These are phyloP conservation scores for Alviniconcha marisindica DNA, from an alignment of 1,140 invertebrate species.

Conservation along the genomic window DNA sequence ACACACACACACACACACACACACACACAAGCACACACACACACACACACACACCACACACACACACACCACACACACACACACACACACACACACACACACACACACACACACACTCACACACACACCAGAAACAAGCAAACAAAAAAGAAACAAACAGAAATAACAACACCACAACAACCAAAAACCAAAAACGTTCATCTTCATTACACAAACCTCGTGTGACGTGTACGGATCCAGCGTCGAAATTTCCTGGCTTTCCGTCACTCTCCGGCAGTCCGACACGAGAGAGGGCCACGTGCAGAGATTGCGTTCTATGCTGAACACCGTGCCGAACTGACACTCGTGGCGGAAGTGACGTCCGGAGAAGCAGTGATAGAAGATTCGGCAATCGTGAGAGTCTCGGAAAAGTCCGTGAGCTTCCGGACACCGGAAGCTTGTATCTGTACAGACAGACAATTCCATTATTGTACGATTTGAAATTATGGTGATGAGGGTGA, in stretches of 20 bases:
- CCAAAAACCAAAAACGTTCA: not conserved
- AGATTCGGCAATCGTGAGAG: conserved; percentile 41
- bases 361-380: conserved; percentile 49
- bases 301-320: conserved; percentile 33
- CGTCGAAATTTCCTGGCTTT: not conserved
- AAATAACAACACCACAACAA: not conserved
- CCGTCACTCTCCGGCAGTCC: conserved; percentile 29
- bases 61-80: conserved; percentile 18
- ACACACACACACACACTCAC: conserved; percentile 37
- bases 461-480: too few relatives aligned
- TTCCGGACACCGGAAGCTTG: conserved; percentile 46
- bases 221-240: not conserved
- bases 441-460: not conserved
- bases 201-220: not conserved
- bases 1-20: conserved; percentile 25
- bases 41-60: too few relatives aligned
- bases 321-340: conserved; percentile 45
- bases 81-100: conserved; percentile 38
- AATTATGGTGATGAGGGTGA: too few relatives aligned
- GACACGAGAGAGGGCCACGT: conserved; percentile 50
- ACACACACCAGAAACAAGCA: not conserved
- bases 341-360: conserved; percentile 44
- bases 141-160: not conserved
- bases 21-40: not conserved
- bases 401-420: conserved; percentile 52